Evolutionary conservation across 2,888 invertebrate species (phyloP), one percentile per base, ranked within the genome.

Genomic region (Hyposoter dolosus): DNA sequence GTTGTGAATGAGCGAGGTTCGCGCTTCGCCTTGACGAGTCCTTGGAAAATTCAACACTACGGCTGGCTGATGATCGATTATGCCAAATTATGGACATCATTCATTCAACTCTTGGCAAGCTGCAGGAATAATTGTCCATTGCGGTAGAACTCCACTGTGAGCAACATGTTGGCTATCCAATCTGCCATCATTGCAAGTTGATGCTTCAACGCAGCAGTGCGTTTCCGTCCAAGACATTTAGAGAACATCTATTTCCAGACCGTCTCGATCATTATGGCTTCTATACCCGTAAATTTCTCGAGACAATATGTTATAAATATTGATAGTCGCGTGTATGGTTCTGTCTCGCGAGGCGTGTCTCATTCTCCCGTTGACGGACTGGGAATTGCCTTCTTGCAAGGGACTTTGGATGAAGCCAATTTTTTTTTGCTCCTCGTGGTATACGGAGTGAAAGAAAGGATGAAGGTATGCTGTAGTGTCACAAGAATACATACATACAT

Each of bases 291-390:
- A 91, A 92, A 91, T 79, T 92, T 91, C 90, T 53, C 75, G 90
- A 92, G 90, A 93, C 93, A 93, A 93, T 93, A 93, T 92, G 92
- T 93, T 93, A 93, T 93, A 93, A 93, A 94, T 94, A 93, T 93
- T 93, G 91, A 92, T 92, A 93, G 92, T 88, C 89, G 53, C 86
- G 87, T 80, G 80, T 76, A 47, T 35, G 78, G 74, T 82, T 65
- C 71, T 77, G 81, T 74, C 83, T 72, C 74, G 53, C 79, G 76
- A 85, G 86, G 85, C 86, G 86, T 86, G 86, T 88, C 90, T 84
- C 88, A 88, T 88, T 86, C 88, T 75, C 69, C 84, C 50, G 69
- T 66, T 75, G 65, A 75, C 72, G 56, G 74, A 47, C 63, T 68
- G 66, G 66, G 72, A 76, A 82, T 82, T 78, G 80, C 78, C 69